Evolutionary conservation across 1,140 invertebrate species (phyloP), one percentile per base, ranked within the genome.

Genomic region (Meloidogyne hapla): DNA sequence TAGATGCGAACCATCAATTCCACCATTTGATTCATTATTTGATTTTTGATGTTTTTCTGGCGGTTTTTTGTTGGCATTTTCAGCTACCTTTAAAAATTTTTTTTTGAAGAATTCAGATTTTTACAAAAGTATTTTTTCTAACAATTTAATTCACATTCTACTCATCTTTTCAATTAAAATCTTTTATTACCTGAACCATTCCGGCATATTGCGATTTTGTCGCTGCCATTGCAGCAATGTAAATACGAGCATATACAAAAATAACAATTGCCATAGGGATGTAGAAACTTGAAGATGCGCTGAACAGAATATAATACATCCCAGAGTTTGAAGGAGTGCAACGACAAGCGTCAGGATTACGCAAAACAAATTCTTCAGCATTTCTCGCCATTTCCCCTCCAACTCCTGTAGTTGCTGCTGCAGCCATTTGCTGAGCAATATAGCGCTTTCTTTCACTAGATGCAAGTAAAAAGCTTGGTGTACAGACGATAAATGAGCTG

Each of bases 231-330:
- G 94, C 94, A 0, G 94, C 94, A 74, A 92, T 91, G 89, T 97
- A 97, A 81, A 98, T 97, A 78, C 93, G 90, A 91, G 94, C 94
- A 89, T 98, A 97, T 89, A 98, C 94, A 90, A 96, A 95, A 69
- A 96, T 89, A 93, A 97, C 96, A 45, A 97, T 92, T 80, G 94
- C 91, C 92, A 95, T 94, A 13, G 95, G 95, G 82, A 97, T 92
- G 88, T 94, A 95, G 91, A 98, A 98, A 69, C 94, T 95, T 10
- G 94, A 94, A 26, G 95, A 91, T 1, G 94, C 94, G 5, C 94
- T 95, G 88, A 94, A 98, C 67, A 99, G 89, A 81, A 99, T 96
- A 89, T 99, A 99, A 25, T 93, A 93, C 69, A 92, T 91, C 80
- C 94, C 94, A 86, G 94, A 93, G 77, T 86, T 85, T 26, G 86